Evolutionary conservation across 2,113 vertebrate species (phyloP).

Genomic region (Anoplopoma fimbria): DNA sequence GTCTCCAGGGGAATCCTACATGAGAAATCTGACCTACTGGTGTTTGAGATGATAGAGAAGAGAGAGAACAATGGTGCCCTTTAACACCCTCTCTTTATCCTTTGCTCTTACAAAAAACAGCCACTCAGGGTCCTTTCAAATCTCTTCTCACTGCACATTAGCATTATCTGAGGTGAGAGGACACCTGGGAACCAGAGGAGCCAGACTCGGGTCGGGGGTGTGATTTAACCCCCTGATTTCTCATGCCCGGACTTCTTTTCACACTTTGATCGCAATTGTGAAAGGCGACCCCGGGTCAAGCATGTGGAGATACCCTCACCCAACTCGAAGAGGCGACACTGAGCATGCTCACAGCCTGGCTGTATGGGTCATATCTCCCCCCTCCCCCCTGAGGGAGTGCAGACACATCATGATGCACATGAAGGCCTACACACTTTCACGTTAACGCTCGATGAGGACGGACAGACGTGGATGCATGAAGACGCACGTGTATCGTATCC

Average conservation of each 20-base stretch:
- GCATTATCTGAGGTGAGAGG: constrained; percentile 63
- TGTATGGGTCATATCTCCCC: constrained; percentile 49
- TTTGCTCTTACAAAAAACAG: constrained; percentile 22
- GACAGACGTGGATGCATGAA: constrained; percentile 14
- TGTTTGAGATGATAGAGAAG: constrained; percentile 25
- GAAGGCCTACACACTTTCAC: not conserved
- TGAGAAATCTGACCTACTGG: not conserved
- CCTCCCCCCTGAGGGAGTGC: constrained; percentile 30
- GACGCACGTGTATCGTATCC: not conserved
- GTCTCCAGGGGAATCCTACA: not conserved
- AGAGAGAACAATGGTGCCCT: constrained; percentile 11
- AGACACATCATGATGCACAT: constrained; percentile 3
- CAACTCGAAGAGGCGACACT: constrained; percentile 1
- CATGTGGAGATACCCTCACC: constrained; percentile 36
- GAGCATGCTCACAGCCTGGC: constrained; percentile 33
- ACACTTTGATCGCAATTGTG: constrained; percentile 56
- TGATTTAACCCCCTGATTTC: constrained; percentile 51
- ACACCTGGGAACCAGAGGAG: constrained; percentile 71
- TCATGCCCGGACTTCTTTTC: constrained; percentile 61
- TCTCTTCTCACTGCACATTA: constrained; percentile 46
- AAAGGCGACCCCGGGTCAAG: constrained; percentile 57
- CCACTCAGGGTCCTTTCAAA: constrained; percentile 17
- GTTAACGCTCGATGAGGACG: not conserved
- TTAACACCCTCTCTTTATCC: constrained; percentile 27
- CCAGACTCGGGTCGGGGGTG: constrained; percentile 60